Conservation (phyloP, 2,113 vertebrate species). For the Caranx ignobilis region DNA sequence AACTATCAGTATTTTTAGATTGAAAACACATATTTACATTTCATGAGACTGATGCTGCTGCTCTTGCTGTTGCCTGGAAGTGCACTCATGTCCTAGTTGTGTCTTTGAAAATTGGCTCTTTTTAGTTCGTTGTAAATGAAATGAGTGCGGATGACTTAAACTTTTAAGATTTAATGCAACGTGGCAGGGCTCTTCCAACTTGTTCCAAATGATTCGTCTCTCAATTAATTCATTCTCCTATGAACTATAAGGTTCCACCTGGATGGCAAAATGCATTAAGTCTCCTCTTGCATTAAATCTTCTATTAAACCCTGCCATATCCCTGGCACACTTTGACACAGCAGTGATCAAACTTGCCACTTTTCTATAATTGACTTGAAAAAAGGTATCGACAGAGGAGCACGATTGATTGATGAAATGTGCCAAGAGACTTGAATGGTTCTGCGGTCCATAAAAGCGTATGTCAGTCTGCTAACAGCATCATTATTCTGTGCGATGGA, state of each 20-base stretch:
- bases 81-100: conserved; percentile 15
- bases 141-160: conserved; percentile 30
- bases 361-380: conserved; percentile 41
- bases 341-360: conserved; percentile 41
- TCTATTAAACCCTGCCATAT: conserved; percentile 22
- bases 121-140: conserved; percentile 22
- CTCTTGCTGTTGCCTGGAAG: conserved; percentile 25
- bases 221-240: conserved; percentile 47
- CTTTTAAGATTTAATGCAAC: conserved; percentile 32
- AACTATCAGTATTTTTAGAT: conserved; percentile 26
- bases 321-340: conserved; percentile 35
- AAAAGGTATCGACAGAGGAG: conserved; percentile 31
- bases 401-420: conserved; percentile 46
- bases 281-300: conserved; percentile 46
- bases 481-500: conserved; percentile 25
- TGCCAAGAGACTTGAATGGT: conserved; percentile 21
- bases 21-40: conserved; percentile 43
- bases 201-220: conserved; percentile 49
- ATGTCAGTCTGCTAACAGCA: conserved; percentile 2
- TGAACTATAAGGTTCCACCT: conserved; percentile 39
- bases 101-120: conserved; percentile 26
- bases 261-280: conserved; percentile 52
- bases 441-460: conserved; percentile 21
- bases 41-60: neutral
- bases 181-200: conserved; percentile 5